phyloP scores from a whole-genome alignment of 2,797 vertebrate species.

The Sebastes flavidus region DNA sequence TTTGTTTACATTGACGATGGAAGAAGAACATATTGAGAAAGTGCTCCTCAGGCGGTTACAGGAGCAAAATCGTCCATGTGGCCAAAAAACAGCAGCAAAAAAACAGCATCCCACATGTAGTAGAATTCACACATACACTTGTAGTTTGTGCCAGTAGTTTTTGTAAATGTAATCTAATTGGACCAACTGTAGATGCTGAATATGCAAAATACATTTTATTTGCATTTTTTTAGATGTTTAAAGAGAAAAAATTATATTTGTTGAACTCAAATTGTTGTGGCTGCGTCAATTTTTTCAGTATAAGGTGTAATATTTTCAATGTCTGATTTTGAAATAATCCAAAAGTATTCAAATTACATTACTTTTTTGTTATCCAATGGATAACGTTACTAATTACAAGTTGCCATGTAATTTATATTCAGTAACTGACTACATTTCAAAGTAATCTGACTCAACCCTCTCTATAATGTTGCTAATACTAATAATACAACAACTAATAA shows the following conservation, averaged over 20 bases:
- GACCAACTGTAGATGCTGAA: not conserved
- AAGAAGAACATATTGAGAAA: not conserved
- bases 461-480: not conserved
- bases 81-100: not conserved
- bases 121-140: not conserved
- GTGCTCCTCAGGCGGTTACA: not conserved
- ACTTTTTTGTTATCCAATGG: not conserved
- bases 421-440: not conserved
- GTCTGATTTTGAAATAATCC: not conserved
- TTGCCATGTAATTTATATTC: rapidly evolving
- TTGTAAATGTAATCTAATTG: not conserved
- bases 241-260: not conserved
- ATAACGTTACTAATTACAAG: not conserved
- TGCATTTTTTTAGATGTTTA: not conserved
- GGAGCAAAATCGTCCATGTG: not conserved
- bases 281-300: not conserved
- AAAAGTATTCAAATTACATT: not conserved
- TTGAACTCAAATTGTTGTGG: not conserved
- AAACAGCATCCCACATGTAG: not conserved
- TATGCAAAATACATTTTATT: not conserved
- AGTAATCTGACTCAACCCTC: not conserved
- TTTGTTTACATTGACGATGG: not conserved
- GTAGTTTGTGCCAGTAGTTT: not conserved
- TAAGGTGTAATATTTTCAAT: not conserved
- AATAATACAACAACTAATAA: not conserved